Conservation (phyloP, 2,797 vertebrate genomes). For the Spinibarbus caldwelli region DNA sequence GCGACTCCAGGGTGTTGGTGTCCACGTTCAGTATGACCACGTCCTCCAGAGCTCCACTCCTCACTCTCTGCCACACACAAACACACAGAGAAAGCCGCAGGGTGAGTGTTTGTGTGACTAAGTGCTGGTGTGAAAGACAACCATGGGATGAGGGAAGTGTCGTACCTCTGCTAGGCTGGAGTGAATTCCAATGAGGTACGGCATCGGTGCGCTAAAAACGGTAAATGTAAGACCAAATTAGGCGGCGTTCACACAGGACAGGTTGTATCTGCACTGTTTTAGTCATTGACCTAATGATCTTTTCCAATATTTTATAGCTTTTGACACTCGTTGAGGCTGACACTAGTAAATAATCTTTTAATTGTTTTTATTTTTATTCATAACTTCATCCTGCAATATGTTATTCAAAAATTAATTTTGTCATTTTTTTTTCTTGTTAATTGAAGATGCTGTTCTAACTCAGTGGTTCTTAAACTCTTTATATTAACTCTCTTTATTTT, state of each 20-base stretch:
- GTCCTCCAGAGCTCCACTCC: constrained; percentile 83
- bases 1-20: constrained; percentile 85
- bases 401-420: no score
- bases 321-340: no score
- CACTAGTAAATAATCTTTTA: no score
- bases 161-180: constrained; percentile 87
- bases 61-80: constrained; percentile 77
- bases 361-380: no score
- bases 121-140: neutral
- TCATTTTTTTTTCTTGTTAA: no score
- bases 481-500: no score
- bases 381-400: no score
- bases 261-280: neutral
- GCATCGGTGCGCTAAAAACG: constrained; percentile 87
- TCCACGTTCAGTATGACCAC: constrained; percentile 90
- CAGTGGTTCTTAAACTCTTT: no score
- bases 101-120: neutral
- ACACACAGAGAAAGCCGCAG: neutral
- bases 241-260: neutral
- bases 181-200: constrained; percentile 92
- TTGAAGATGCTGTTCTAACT: no score
- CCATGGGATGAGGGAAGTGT: neutral
- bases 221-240: constrained; percentile 18
- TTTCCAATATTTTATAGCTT: no score
- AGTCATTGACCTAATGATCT: neutral